Evolutionary conservation across 2,888 invertebrate genomes (phyloP), one percentile per base, ranked within the genome.

Genomic region (Myopa tessellatipennis): DNA sequence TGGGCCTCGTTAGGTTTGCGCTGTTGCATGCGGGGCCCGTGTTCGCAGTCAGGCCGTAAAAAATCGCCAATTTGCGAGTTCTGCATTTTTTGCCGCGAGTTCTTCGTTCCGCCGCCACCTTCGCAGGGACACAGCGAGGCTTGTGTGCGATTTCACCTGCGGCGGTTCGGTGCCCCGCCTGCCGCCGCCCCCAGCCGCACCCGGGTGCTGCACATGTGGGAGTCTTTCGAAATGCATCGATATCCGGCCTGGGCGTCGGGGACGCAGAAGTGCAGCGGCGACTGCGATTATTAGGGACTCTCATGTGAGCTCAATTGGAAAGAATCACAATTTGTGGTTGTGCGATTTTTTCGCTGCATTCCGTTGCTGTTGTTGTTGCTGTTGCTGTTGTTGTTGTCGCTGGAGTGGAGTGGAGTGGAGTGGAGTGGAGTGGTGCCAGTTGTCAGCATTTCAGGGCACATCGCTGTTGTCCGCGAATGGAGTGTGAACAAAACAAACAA

Each of bases 391-490:
- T 12, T 52, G 63, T 65, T 76, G 70, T 76, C 16, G 36, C 16
- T 36, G 36, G 12, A 4, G 16, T 65, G 26, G 14, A 26, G 26
- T 26, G 36, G 12, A 4, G 16, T 65, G 26, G 14, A 26, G 26
- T 26, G 5, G 69, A 6, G 84, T 60, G 60, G 63, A 55, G 85
- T 84, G 84, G 84, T 84, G 84, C 81, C 80, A 77, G 40, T 40
- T 77, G 78, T 61, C 78, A 78, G 4, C 76, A 82, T 6, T 80
- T 79, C 26, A 76, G 82, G 84, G 58, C 18, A 2, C 84, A 84
- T 79, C 85, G 84, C 85, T 84, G 80, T 79, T 85, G 83, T 83
- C 84, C 60, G 68, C 34, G 34, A 58, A 71, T 71, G 55, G 40
- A 60, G 58, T 58, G 58, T 58, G 58, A 58, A 71, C 74, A 70